Evolutionary conservation across 2,113 vertebrate genomes (phyloP).

Genomic region (Sinocyclocheilus anophthalmus): DNA sequence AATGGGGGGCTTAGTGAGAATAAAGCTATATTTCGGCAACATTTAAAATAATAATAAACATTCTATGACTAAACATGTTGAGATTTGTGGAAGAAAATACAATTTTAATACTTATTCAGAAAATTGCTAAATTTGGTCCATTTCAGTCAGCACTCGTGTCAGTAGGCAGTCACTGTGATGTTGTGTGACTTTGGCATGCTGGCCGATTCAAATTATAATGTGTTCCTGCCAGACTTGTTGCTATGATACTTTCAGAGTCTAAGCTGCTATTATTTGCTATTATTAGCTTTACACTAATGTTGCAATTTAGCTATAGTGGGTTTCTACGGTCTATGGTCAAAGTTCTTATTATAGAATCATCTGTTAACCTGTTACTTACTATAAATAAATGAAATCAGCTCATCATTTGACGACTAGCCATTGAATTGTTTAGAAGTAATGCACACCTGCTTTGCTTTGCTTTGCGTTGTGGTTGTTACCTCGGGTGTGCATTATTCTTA

Average conservation of each 20-base stretch:
- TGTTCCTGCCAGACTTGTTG: background rate
- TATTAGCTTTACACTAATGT: background rate
- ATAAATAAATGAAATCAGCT: background rate
- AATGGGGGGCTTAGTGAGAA: too few species aligned
- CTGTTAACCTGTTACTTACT: background rate
- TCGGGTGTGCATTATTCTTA: background rate
- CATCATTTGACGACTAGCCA: background rate
- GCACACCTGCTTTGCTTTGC: background rate
- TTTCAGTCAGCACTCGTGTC: background rate
- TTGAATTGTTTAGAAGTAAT: background rate
- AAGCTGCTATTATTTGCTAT: background rate
- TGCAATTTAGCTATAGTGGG: background rate
- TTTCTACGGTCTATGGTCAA: background rate
- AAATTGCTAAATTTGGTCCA: background rate
- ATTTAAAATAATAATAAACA: too few species aligned
- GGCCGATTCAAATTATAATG: background rate
- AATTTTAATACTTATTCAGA: background rate
- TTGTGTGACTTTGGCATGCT: background rate
- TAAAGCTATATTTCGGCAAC: too few species aligned
- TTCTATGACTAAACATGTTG: background rate
- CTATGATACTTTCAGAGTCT: background rate
- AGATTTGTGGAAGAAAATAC: background rate
- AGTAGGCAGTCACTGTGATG: background rate
- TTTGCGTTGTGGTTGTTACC: too few species aligned
- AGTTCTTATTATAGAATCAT: background rate